These are phyloP conservation scores for Julus scanicus DNA, from an alignment of 2,888 invertebrate genomes.

Conservation along the genomic window DNA sequence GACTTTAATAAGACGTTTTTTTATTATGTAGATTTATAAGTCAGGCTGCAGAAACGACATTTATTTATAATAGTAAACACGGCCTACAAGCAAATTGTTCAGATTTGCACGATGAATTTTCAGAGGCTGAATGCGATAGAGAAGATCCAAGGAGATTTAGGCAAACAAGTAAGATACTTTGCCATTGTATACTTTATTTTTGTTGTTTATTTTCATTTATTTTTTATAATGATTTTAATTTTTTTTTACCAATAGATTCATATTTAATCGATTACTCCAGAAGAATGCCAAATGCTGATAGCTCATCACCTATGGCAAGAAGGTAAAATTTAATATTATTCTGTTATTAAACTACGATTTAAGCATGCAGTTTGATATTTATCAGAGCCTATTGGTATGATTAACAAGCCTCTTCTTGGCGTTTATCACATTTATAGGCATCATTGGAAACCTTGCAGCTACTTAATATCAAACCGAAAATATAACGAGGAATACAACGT, in stretches of 20 bases:
- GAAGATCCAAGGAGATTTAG: conserved; percentile 48
- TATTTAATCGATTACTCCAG: conserved; percentile 52
- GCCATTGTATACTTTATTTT: background rate
- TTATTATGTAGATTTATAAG: conserved; percentile 16
- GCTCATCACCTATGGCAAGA: conserved; percentile 40
- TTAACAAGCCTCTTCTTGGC: background rate
- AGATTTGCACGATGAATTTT: conserved; percentile 45
- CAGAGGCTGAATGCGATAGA: conserved; percentile 51
- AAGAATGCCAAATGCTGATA: conserved; percentile 24
- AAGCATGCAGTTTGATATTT: background rate
- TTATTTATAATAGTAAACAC: conserved; percentile 51
- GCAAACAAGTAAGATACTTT: conserved; percentile 43
- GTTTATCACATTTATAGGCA: conserved; percentile 31
- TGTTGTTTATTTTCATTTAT: background rate
- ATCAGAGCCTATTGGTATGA: background rate
- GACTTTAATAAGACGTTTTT: background rate
- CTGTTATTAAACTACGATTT: background rate
- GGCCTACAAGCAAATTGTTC: conserved; percentile 17
- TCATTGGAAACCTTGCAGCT: conserved; percentile 51
- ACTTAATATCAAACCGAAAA: conserved; percentile 46
- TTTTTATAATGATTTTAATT: background rate
- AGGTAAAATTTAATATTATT: background rate
- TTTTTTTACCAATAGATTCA: conserved; percentile 46
- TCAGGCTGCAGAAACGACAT: conserved; percentile 51
- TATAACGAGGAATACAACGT: conserved; percentile 46